Base-by-base conservation (phyloP, 1,140 invertebrate species). In the Aleiodes sp. region DNA sequence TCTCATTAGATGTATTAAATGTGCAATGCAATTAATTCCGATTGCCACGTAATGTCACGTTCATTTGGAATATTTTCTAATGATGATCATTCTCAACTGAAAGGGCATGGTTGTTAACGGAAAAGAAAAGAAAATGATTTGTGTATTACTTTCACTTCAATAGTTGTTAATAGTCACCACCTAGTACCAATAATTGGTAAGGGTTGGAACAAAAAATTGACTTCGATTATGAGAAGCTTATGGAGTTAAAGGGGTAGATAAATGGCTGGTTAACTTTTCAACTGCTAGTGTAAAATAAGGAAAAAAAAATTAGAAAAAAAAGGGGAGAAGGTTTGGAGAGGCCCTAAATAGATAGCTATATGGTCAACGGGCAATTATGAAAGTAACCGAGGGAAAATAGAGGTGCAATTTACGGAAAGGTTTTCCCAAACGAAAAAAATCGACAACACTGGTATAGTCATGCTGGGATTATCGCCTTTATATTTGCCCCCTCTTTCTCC, bases 131-230 rank as follows among this genome's bases (percentile, higher is more conserved):
- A n/a, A 24, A 24, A 24, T 52, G 16, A 24, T 52, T 24, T 12
- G 46, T 9, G 21, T 1, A 24, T 52, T 16, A 12, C 19, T 24
- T 24, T 26, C 12, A 41, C 26, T 7, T 8, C 10, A 41, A 19
- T 29, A 57, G 16, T 12, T 56, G 60, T 16, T 46, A 46, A 6
- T n/a, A 7, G 7, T 7, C 21, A 9, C 2, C 46, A 52, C 2
- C 52, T 68, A 41, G 35, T 68, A 24, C 33, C 9, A 19, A 29
- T 46, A 16, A 52, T 52, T 16, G 12, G 46, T 8, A 52, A 52
- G 46, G 46, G 46, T 24, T 52, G 46, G 26, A 67, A 62, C 24
- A 75, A 76, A 74, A 74, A 71, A n/a, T 46, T 74, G 70, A 74
- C 69, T 77, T 46, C 66, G 56, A 39, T 77, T 59, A 74, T 41